These are phyloP conservation scores for Eremophila alpestris DNA, from an alignment of 2,797 vertebrate genomes.

Conservation along the genomic window DNA sequence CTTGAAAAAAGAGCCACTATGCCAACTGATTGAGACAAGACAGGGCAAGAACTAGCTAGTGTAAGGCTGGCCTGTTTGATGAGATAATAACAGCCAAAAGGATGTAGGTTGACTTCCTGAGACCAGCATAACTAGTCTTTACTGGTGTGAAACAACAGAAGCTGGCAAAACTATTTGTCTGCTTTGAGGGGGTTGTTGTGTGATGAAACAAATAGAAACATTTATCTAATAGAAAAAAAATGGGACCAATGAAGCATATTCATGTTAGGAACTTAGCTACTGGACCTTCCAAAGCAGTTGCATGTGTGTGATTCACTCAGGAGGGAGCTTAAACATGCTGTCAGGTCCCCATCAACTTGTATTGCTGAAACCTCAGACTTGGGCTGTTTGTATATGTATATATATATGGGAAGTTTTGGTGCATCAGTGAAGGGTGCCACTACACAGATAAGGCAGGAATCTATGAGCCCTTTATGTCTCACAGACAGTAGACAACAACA, in stretches of 20 bases:
- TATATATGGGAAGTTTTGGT: not conserved
- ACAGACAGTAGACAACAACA: not conserved
- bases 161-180: not conserved
- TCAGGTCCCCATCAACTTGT: not conserved
- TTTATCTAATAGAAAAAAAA: not conserved
- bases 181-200: not conserved
- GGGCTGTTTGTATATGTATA: not conserved
- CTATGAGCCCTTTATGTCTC: not conserved
- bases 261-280: not conserved
- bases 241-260: not conserved
- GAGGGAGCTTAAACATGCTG: not conserved
- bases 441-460: not conserved
- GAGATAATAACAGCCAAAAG: not conserved
- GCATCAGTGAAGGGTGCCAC: not conserved
- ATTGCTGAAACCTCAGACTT: not conserved
- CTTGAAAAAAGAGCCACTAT: not conserved
- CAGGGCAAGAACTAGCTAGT: constrained; percentile 7
- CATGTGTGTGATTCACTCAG: not conserved
- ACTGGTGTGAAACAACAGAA: not conserved
- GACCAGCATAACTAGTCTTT: not conserved
- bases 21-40: not conserved
- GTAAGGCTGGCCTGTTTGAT: not conserved
- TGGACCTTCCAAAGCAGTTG: not conserved
- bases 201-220: not conserved
- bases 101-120: not conserved